These are phyloP conservation scores for Lepidotrigona ventralis DNA, from an alignment of 1,140 invertebrate species.

Conservation along the genomic window DNA sequence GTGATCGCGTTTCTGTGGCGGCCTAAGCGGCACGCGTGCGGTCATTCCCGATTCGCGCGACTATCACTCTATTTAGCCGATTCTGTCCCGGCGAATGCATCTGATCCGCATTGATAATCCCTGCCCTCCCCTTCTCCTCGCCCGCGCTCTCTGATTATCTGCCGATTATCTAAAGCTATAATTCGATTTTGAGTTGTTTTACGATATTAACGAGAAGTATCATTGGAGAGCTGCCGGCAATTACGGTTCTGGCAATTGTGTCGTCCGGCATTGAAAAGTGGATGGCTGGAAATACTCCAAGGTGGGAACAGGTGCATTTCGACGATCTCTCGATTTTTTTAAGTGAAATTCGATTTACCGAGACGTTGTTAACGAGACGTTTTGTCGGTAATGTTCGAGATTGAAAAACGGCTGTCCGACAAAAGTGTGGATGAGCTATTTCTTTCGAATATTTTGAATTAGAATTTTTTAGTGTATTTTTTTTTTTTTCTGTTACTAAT, in stretches of 20 bases:
- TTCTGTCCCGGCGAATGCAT: not conserved
- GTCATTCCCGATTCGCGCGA: not conserved
- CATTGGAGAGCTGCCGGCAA: not conserved
- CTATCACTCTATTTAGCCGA: conserved; percentile 16
- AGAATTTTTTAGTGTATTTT: no score
- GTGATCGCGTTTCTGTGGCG: conserved; percentile 36
- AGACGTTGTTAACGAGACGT: not conserved
- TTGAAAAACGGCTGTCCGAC: no score
- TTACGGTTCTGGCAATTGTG: not conserved
- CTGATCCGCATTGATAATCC: not conserved
- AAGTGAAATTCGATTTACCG: not conserved
- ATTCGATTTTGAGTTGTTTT: not conserved
- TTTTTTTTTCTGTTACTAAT: not conserved
- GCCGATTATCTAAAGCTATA: not conserved
- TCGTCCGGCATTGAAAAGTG: not conserved
- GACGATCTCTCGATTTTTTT: not conserved
- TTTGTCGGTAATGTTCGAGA: not conserved
- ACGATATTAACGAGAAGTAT: not conserved
- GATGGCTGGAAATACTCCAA: not conserved
- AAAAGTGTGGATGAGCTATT: not conserved
- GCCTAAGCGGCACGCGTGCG: conserved; percentile 17
- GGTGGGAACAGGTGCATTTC: not conserved
- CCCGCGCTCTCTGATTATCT: not conserved
- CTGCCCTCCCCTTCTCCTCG: not conserved
- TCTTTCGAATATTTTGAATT: not conserved